Conservation (phyloP, 2,888 invertebrate genomes). For the Blera fallax region DNA sequence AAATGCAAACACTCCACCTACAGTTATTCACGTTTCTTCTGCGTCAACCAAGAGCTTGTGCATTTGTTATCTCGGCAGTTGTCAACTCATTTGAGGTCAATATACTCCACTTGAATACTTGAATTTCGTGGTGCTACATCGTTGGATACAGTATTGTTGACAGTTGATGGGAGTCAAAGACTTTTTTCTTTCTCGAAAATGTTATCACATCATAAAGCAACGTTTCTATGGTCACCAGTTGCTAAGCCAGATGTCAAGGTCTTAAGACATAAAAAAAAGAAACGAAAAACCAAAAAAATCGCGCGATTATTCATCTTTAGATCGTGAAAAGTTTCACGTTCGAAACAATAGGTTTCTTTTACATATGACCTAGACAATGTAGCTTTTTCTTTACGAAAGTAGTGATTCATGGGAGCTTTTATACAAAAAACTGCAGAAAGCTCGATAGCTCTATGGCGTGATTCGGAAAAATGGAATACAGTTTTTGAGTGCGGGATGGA, state of each 20-base stretch:
- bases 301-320: slow-evolving; percentile 8
- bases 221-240: background rate
- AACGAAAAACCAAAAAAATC: slow-evolving; percentile 12
- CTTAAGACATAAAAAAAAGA: slow-evolving; percentile 1
- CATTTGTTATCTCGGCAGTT: background rate
- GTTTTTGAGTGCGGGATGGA: background rate
- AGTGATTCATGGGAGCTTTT: slow-evolving; percentile 28
- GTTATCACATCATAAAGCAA: background rate
- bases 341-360: background rate
- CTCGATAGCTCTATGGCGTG: slow-evolving; percentile 49
- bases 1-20: slow-evolving; percentile 3
- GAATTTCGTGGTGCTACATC: background rate
- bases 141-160: background rate
- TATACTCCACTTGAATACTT: slow-evolving; percentile 19
- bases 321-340: background rate
- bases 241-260: slow-evolving; percentile 38
- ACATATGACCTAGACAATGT: slow-evolving; percentile 56
- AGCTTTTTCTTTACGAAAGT: slow-evolving; percentile 16
- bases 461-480: background rate
- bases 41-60: background rate
- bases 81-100: slow-evolving; percentile 39
- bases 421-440: background rate
- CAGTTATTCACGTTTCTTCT: background rate
- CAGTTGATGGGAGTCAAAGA: background rate
- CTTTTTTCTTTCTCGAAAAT: background rate